phyloP scores from a whole-genome alignment of 2,888 invertebrate genomes.

The Rhagium mordax region DNA sequence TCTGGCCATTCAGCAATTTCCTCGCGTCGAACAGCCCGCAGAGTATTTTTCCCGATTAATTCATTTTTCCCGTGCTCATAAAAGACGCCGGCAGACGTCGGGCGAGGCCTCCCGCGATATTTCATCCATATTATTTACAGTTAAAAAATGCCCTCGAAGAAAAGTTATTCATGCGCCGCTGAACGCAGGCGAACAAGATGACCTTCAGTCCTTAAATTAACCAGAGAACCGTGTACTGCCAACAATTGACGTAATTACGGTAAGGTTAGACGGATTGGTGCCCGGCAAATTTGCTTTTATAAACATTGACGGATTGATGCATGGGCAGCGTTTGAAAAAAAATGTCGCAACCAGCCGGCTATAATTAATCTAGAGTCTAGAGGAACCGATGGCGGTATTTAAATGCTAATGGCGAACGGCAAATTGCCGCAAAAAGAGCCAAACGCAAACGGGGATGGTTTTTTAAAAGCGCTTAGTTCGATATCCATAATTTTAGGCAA shows the following conservation, averaged over 20 bases:
- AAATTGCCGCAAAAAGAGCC: neutral
- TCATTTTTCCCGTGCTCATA: too few species aligned
- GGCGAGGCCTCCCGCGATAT: neutral
- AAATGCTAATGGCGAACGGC: constrained; percentile 2
- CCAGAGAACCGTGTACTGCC: constrained; percentile 37
- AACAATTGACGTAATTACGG: constrained; percentile 37
- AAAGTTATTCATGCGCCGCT: constrained; percentile 22
- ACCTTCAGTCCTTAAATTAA: constrained; percentile 40
- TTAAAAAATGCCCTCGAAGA: constrained; percentile 3
- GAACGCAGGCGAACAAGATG: neutral
- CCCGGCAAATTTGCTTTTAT: constrained; percentile 43
- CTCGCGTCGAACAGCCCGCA: too few species aligned
- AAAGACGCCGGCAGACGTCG: neutral
- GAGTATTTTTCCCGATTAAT: too few species aligned
- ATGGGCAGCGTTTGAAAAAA: constrained; percentile 12
- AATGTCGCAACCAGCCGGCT: neutral
- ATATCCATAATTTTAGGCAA: too few species aligned
- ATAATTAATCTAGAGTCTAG: neutral
- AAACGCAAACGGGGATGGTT: too few species aligned
- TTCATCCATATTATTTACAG: neutral
- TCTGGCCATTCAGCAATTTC: too few species aligned
- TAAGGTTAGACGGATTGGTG: constrained; percentile 55
- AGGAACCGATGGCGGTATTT: constrained; percentile 3
- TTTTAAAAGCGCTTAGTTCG: too few species aligned
- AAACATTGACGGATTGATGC: constrained; percentile 18